phyloP scores from a whole-genome alignment of 2,888 invertebrate species.

The Nymphalis polychloros region DNA sequence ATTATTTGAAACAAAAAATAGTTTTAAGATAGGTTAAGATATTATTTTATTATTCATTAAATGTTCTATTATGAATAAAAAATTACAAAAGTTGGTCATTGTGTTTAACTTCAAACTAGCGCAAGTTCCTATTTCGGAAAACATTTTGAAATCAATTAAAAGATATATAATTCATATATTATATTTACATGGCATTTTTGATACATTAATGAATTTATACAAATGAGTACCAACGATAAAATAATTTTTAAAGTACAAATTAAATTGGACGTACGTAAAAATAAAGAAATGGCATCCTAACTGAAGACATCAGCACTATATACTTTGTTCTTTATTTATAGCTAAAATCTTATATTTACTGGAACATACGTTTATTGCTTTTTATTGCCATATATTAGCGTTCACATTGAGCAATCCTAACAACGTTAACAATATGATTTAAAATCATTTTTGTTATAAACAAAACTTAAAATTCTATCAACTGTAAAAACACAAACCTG shows the following conservation, averaged over 20 bases:
- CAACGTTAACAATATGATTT: neutral
- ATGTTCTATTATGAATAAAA: constrained; percentile 68
- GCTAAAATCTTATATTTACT: neutral
- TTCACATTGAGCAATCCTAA: constrained; percentile 1
- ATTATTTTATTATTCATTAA: constrained; percentile 71
- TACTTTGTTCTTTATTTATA: constrained; percentile 1
- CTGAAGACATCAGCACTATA: neutral
- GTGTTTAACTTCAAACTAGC: neutral
- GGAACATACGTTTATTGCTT: constrained; percentile 6
- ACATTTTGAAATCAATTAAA: neutral
- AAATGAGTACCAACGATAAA: neutral
- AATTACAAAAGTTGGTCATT: constrained; percentile 49
- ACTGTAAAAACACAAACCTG: constrained; percentile 2
- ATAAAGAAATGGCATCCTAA: neutral
- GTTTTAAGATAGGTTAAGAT: constrained; percentile 60
- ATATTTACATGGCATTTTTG: neutral
- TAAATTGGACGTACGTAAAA: neutral
- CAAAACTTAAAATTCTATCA: constrained; percentile 2
- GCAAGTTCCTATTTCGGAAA: neutral
- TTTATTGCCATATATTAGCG: neutral
- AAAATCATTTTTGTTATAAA: neutral
- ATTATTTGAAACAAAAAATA: constrained; percentile 67
- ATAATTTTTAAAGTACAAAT: neutral
- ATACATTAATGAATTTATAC: neutral
- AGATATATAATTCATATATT: neutral